These are phyloP conservation scores for Chrysolina haemoptera DNA, from an alignment of 2,888 invertebrate species.

Conservation along the genomic window DNA sequence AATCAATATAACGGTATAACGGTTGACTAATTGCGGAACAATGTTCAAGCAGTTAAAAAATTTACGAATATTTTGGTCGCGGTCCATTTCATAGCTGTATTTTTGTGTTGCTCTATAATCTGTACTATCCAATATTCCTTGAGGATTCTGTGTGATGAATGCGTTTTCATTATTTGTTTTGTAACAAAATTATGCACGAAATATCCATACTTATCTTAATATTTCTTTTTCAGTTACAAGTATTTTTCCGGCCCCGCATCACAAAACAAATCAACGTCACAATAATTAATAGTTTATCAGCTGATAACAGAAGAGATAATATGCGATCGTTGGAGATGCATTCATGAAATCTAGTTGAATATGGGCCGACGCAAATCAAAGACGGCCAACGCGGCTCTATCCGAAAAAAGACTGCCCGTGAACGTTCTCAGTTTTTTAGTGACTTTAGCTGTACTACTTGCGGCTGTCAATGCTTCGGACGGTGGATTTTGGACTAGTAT, in stretches of 20 bases:
- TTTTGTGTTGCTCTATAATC: too few species aligned
- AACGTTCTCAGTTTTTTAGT: conserved; percentile 57
- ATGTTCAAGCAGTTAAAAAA: too few species aligned
- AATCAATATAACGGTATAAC: too few species aligned
- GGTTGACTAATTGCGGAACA: too few species aligned
- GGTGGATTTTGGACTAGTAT: conserved; percentile 70
- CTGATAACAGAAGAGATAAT: background rate
- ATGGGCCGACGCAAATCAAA: conserved; percentile 38
- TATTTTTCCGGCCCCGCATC: background rate
- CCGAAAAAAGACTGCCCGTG: conserved; percentile 41
- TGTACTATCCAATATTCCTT: too few species aligned
- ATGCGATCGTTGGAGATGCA: background rate
- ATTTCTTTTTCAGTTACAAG: background rate
- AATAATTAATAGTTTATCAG: background rate
- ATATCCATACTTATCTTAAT: background rate
- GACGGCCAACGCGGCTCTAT: background rate
- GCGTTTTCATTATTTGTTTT: too few species aligned
- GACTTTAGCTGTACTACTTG: conserved; percentile 55
- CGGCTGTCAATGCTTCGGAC: conserved; percentile 54
- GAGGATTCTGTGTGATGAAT: too few species aligned
- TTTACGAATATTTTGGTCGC: too few species aligned
- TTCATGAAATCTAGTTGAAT: background rate
- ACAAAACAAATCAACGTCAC: background rate
- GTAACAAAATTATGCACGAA: too few species aligned
- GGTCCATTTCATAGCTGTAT: too few species aligned